Percentiles rank a stretch among this genome's conserved stretches.
Conservation (phyloP, 2,888 invertebrate species). For the Macrosiphum euphorbiae region DNA sequence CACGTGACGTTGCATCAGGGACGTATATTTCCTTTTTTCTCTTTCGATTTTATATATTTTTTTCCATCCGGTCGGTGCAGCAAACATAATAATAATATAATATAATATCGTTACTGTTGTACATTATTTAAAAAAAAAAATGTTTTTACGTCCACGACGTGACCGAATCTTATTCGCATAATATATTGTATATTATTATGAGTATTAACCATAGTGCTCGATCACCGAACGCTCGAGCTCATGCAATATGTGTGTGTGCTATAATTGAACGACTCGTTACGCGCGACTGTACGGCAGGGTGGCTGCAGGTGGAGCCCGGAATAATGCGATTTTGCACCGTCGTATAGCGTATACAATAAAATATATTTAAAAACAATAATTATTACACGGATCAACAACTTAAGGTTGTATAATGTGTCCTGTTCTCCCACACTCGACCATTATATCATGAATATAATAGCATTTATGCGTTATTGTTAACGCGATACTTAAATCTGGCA, state of each 20-base stretch:
- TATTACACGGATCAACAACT: neutral
- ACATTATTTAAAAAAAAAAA: neutral
- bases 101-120: neutral
- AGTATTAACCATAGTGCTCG: neutral
- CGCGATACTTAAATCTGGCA: neutral
- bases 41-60: neutral
- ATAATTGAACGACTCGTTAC: constrained; percentile 17
- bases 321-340: neutral
- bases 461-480: neutral
- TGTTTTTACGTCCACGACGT: constrained; percentile 35
- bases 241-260: neutral
- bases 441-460: neutral
- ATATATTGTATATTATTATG: neutral
- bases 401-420: neutral
- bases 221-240: neutral
- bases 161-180: constrained; percentile 57
- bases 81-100: neutral
- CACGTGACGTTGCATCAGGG: neutral
- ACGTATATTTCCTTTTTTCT: neutral
- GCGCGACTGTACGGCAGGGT: neutral
- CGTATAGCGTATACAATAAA: neutral
- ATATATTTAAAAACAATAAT: constrained; percentile 14
- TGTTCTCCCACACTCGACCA: neutral
- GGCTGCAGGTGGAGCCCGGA: neutral
- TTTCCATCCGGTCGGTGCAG: neutral